Evolutionary conservation across 2,113 vertebrate species (phyloP).

Genomic region (Alces alces): DNA sequence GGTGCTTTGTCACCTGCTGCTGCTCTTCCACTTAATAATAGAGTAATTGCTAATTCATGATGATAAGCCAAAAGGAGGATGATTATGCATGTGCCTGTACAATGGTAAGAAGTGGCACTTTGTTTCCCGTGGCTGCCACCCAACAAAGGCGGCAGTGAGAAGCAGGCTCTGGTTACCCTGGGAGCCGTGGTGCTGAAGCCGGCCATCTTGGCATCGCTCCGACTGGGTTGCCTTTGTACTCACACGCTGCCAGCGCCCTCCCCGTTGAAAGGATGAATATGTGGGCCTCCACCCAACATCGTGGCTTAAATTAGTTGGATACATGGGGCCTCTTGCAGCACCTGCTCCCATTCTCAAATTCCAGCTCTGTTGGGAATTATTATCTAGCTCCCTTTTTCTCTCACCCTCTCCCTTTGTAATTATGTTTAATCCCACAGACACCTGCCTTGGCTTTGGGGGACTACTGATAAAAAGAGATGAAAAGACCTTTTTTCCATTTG

Average conservation of each 20-base stretch:
- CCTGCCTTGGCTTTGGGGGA: constrained; percentile 66
- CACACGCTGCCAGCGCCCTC: constrained; percentile 38
- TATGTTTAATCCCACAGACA: constrained; percentile 71
- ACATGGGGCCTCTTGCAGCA: not conserved
- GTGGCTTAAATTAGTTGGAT: constrained; percentile 52
- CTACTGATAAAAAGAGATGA: constrained; percentile 62
- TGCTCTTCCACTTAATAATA: constrained; percentile 38
- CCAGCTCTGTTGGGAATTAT: not conserved
- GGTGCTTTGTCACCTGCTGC: constrained; percentile 62
- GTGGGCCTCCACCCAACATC: constrained; percentile 44
- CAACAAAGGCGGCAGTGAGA: constrained; percentile 59
- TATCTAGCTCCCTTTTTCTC: constrained; percentile 1
- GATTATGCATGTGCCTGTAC: constrained; percentile 39
- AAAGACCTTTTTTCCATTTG: constrained; percentile 53
- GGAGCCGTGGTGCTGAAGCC: not conserved
- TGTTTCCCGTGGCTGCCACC: constrained; percentile 45
- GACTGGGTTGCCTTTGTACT: constrained; percentile 62
- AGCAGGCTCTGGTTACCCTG: constrained; percentile 46
- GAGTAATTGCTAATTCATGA: constrained; percentile 70
- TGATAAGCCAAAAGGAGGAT: constrained; percentile 50
- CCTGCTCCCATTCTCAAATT: constrained; percentile 69
- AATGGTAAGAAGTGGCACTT: constrained; percentile 69
- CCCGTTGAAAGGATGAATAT: constrained; percentile 63
- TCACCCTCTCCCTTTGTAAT: constrained; percentile 43
- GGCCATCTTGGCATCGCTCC: constrained; percentile 50